Evolutionary conservation across 2,797 vertebrate species (phyloP).

Genomic region (Prunella strophiata): DNA sequence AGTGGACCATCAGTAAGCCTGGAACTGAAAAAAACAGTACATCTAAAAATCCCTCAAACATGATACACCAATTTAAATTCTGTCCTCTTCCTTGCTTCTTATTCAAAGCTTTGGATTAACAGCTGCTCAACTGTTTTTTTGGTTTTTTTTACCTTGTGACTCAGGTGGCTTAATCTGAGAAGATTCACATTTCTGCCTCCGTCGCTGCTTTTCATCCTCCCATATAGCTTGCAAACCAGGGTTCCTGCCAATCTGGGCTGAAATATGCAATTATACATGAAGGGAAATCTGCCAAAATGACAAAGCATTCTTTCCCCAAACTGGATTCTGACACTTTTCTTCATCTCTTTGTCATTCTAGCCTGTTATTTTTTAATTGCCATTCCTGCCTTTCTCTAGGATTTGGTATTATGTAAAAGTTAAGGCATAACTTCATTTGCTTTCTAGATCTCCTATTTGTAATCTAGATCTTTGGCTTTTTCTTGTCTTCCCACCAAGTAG

Average conservation of each 20-base stretch:
- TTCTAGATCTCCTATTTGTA: neutral
- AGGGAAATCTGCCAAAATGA: neutral
- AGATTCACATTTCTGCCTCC: slow-evolving; percentile 85
- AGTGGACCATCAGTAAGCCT: neutral
- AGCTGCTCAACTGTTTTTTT: neutral
- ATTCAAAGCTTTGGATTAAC: neutral
- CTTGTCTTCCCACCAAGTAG: neutral
- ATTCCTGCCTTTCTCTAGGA: neutral
- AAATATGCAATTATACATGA: slow-evolving; percentile 57
- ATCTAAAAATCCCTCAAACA: neutral
- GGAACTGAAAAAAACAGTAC: neutral
- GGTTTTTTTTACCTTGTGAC: slow-evolving; percentile 86
- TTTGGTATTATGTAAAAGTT: neutral
- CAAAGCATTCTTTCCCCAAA: neutral
- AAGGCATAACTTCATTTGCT: neutral
- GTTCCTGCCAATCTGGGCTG: slow-evolving; percentile 93
- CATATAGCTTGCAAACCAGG: slow-evolving; percentile 96
- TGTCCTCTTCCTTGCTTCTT: neutral
- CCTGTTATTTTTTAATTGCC: neutral
- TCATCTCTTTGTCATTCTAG: neutral
- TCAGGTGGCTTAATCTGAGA: slow-evolving; percentile 87
- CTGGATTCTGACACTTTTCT: neutral
- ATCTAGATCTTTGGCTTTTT: neutral
- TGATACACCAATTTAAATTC: neutral
- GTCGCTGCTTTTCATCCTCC: slow-evolving; percentile 96